Conservation (phyloP, 2,113 vertebrate genomes). For the Dunckerocampus dactyliophorus region DNA sequence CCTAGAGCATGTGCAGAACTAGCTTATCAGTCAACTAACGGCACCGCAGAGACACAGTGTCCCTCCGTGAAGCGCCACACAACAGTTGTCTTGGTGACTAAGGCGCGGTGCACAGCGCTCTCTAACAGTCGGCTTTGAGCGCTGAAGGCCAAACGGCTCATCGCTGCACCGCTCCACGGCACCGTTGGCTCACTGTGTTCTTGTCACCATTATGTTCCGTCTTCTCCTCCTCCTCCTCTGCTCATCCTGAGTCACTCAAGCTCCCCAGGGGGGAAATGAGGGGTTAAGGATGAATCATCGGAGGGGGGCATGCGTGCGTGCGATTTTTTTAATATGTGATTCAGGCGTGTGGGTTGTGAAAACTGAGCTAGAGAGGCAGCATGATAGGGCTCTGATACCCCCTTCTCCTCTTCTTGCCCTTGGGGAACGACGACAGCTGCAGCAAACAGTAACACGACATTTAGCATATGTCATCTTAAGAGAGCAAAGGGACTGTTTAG, state of each 20-base stretch:
- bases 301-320: slow-evolving; percentile 31
- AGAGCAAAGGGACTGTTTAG: background rate
- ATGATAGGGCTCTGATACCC: slow-evolving; percentile 29
- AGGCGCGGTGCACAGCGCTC: slow-evolving; percentile 36
- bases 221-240: slow-evolving; percentile 48
- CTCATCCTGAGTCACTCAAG: slow-evolving; percentile 62
- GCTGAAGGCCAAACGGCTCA: slow-evolving; percentile 66
- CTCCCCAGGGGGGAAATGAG: slow-evolving; percentile 46
- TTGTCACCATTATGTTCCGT: slow-evolving; percentile 34
- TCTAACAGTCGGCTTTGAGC: slow-evolving; percentile 33
- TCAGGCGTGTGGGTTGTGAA: slow-evolving; percentile 67
- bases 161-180: slow-evolving; percentile 28
- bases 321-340: slow-evolving; percentile 44
- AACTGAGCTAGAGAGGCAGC: slow-evolving; percentile 48
- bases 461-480: slow-evolving; percentile 6
- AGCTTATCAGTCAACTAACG: slow-evolving; percentile 3
- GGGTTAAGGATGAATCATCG: slow-evolving; percentile 60
- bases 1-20: background rate
- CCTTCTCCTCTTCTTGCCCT: slow-evolving; percentile 40
- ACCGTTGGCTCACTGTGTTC: slow-evolving; percentile 13
- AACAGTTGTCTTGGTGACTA: slow-evolving; percentile 66
- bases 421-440: slow-evolving; percentile 56
- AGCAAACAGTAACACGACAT: slow-evolving; percentile 19
- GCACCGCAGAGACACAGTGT: slow-evolving; percentile 17
- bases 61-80: slow-evolving; percentile 14